A percentile compares a stretch with the other conserved stretches of the same genome.
Conservation (phyloP, 1,140 invertebrate species). For the Carcinoscorpius rotundicauda region DNA sequence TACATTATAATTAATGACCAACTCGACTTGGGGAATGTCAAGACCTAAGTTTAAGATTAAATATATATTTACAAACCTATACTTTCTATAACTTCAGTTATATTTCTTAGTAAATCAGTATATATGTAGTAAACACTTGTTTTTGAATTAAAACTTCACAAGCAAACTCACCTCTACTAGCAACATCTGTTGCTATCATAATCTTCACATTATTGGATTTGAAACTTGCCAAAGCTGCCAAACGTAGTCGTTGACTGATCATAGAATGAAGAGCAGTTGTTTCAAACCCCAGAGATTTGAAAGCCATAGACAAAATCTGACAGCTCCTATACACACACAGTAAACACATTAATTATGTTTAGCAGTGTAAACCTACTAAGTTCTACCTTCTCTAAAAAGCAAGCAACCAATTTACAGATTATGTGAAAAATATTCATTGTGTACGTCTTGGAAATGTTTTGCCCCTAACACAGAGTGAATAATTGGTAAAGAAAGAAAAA, state of each 20-base stretch:
- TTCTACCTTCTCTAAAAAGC: conserved; percentile 12
- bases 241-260: conserved; percentile 63
- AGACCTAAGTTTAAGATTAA: conserved; percentile 35
- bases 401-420: conserved; percentile 2
- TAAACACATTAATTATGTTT: too few relatives aligned
- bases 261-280: conserved; percentile 54
- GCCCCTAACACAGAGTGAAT: too few relatives aligned
- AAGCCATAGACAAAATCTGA: conserved; percentile 67
- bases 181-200: conserved; percentile 92
- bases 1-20: conserved; percentile 89
- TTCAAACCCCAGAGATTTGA: conserved; percentile 70
- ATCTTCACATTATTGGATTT: conserved; percentile 73
- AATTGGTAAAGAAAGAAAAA: too few relatives aligned
- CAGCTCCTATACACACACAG: conserved; percentile 47
- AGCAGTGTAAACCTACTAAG: too few relatives aligned
- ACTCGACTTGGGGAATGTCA: conserved; percentile 74
- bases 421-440: too few relatives aligned
- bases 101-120: too few relatives aligned
- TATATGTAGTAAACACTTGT: conserved; percentile 33
- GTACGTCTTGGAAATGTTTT: too few relatives aligned
- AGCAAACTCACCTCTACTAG: conserved; percentile 57
- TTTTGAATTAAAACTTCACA: too few relatives aligned
- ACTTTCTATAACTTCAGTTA: too few relatives aligned
- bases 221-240: conserved; percentile 65
- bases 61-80: neutral